Percentiles rank a stretch among this genome's conserved stretches.
Conservation (phyloP, 2,797 vertebrate genomes). For the Tadarida brasiliensis region DNA sequence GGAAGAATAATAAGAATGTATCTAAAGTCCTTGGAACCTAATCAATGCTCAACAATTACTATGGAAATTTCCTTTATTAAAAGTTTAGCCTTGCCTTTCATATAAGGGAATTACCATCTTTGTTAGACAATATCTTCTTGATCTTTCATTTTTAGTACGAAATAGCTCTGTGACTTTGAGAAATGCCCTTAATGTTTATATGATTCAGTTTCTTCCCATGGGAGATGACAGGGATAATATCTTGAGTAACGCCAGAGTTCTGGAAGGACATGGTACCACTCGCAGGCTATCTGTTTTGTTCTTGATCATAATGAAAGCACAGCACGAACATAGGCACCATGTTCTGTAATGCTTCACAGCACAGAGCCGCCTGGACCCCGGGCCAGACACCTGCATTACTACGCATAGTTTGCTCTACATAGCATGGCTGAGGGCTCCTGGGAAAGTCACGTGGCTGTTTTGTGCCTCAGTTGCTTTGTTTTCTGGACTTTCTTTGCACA, state of each 20-base stretch:
- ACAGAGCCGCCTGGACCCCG: no score
- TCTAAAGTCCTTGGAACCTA: background rate
- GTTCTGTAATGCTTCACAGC: background rate
- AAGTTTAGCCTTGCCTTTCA: background rate
- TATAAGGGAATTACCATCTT: background rate
- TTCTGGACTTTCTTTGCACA: background rate
- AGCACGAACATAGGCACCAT: background rate
- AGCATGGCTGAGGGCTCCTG: background rate
- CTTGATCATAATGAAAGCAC: background rate
- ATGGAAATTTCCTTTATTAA: background rate
- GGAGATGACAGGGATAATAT: constrained; percentile 21
- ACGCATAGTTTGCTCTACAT: background rate
- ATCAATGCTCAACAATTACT: background rate
- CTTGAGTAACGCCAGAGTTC: background rate
- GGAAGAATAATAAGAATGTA: constrained; percentile 16
- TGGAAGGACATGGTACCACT: background rate
- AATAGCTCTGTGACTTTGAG: constrained; percentile 55
- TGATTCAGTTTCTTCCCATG: background rate
- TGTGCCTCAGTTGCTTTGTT: background rate
- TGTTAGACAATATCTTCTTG: background rate
- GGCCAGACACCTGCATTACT: background rate
- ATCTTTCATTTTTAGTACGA: constrained; percentile 58
- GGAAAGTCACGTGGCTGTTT: background rate
- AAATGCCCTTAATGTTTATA: constrained; percentile 25
- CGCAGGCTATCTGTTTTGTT: background rate